Evolutionary conservation across 2,888 invertebrate species (phyloP).

Genomic region (Pseudococcus jackbeardsleyi): DNA sequence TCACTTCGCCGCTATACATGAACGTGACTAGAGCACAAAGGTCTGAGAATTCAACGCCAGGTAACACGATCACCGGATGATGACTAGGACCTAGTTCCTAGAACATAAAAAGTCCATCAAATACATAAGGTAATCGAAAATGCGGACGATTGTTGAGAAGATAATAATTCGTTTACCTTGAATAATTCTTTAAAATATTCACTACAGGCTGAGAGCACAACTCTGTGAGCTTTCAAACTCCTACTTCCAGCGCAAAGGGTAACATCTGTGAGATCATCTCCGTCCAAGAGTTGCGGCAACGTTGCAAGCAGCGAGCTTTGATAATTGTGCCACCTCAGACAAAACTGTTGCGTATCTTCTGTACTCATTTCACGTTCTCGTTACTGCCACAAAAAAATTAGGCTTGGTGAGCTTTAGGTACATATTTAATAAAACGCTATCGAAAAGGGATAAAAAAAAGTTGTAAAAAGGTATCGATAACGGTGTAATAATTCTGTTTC

Average conservation of each 20-base stretch:
- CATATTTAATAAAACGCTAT: constrained; percentile 42
- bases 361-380: constrained; percentile 70
- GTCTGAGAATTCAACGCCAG: constrained; percentile 80
- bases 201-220: constrained; percentile 90
- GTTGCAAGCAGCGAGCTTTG: constrained; percentile 83
- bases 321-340: constrained; percentile 88
- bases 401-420: neutral
- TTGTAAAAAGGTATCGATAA: constrained; percentile 23
- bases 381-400: constrained; percentile 55
- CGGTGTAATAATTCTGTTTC: neutral
- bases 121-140: neutral
- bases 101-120: neutral
- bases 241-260: constrained; percentile 88
- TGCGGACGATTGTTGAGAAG: neutral
- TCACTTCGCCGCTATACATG: constrained; percentile 91
- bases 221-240: constrained; percentile 86
- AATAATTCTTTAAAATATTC: constrained; percentile 91
- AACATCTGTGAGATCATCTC: constrained; percentile 87
- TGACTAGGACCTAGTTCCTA: constrained; percentile 80
- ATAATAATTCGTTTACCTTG: constrained; percentile 74
- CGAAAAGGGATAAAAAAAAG: constrained; percentile 9
- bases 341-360: constrained; percentile 82
- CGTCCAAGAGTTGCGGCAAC: constrained; percentile 82
- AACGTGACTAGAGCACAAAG: constrained; percentile 84
- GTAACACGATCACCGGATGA: constrained; percentile 80